These are phyloP conservation scores for Drosophila kikkawai DNA, from an alignment of 1,140 invertebrate genomes.

Conservation along the genomic window DNA sequence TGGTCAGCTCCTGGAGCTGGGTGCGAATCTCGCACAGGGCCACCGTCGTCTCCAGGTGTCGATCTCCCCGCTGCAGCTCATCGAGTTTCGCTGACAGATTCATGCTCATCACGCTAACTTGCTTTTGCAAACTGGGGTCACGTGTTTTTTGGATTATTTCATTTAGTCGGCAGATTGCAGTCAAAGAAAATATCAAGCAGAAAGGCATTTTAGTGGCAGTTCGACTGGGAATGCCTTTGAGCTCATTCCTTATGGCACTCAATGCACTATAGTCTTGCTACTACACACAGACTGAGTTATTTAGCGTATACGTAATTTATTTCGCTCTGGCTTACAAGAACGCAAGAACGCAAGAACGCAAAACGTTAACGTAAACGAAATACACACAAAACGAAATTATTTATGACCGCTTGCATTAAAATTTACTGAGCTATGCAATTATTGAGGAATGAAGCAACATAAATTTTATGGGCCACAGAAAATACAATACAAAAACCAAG, in stretches of 20 bases:
- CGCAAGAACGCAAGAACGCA: conserved; percentile 17
- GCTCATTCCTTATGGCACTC: conserved; percentile 41
- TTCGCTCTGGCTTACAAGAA: conserved; percentile 48
- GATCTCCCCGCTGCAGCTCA: conserved; percentile 94
- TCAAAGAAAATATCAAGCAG: conserved; percentile 74
- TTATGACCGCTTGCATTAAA: conserved; percentile 84
- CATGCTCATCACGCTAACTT: conserved; percentile 98
- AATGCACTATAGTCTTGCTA: conserved; percentile 29
- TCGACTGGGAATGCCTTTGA: conserved; percentile 56
- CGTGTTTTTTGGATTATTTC: conserved; percentile 31
- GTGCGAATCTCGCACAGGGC: conserved; percentile 95
- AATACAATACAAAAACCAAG: conserved; percentile 19
- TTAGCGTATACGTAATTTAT: conserved; percentile 80
- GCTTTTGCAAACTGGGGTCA: conserved; percentile 93
- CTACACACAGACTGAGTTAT: conserved; percentile 53
- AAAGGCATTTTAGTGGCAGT: conserved; percentile 78
- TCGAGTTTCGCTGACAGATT: conserved; percentile 96
- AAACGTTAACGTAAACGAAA: conserved; percentile 43
- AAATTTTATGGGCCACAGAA: conserved; percentile 76
- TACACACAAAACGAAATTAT: conserved; percentile 76
- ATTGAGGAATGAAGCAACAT: conserved; percentile 82
- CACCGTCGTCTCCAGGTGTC: conserved; percentile 94
- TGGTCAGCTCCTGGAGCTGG: conserved; percentile 95
- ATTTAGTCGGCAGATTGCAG: conserved; percentile 37
- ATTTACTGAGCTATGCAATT: conserved; percentile 83